Evolutionary conservation across 2,113 vertebrate genomes (phyloP).

Genomic region (Brachionichthys hirsutus): DNA sequence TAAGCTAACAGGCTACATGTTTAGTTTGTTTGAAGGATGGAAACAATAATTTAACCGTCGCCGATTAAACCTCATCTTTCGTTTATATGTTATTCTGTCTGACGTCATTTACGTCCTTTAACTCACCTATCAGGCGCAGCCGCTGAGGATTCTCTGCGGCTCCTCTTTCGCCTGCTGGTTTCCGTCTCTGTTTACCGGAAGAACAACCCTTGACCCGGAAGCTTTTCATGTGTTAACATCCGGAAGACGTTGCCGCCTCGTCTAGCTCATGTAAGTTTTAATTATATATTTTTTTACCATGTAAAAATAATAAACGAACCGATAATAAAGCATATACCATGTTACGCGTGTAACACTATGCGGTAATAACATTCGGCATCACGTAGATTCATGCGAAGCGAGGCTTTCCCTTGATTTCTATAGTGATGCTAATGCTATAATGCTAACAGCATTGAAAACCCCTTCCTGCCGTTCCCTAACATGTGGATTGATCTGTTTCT

Average conservation of each 20-base stretch:
- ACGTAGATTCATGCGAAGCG: neutral
- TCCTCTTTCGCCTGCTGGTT: neutral
- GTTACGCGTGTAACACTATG: neutral
- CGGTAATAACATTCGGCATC: no score
- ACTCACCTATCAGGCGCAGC: neutral
- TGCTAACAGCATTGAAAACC: neutral
- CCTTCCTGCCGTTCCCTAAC: neutral
- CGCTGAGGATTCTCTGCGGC: neutral
- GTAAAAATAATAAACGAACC: no score
- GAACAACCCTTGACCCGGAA: conserved; percentile 27
- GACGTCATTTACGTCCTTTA: no score
- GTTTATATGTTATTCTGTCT: no score
- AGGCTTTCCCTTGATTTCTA: fast-evolving
- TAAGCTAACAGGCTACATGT: conserved; percentile 31
- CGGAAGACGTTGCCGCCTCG: neutral
- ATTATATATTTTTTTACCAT: no score
- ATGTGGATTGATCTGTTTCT: no score
- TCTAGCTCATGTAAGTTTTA: conserved; percentile 4
- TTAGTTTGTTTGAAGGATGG: neutral
- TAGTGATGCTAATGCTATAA: neutral
- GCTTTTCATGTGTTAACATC: neutral
- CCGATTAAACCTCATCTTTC: no score
- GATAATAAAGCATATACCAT: no score
- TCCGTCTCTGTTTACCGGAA: conserved; percentile 15
- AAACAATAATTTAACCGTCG: neutral